Percentiles rank a stretch among this genome's conserved stretches.
phyloP scores from a whole-genome alignment of 2,888 invertebrate species.

The Autographa gamma region DNA sequence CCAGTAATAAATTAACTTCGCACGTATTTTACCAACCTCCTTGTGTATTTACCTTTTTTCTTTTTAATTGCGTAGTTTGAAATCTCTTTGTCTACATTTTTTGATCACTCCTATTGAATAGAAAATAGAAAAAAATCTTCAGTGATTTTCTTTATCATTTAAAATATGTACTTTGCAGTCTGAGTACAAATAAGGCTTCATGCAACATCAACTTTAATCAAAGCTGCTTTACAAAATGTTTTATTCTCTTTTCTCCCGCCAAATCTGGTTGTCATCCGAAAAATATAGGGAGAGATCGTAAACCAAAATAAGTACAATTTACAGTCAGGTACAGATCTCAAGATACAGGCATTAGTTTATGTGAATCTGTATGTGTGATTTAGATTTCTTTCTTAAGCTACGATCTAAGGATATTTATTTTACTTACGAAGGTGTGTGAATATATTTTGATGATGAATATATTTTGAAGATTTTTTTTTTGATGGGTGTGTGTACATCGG shows the following conservation, averaged over 20 bases:
- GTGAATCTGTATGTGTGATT: conserved; percentile 49
- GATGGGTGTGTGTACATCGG: too few relatives aligned
- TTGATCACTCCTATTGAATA: too few relatives aligned
- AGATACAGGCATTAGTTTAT: conserved; percentile 46
- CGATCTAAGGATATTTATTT: conserved; percentile 25
- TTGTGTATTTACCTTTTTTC: too few relatives aligned
- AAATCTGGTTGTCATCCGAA: conserved; percentile 41
- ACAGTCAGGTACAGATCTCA: conserved; percentile 42
- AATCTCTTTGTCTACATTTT: too few relatives aligned
- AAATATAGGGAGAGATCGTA: conserved; percentile 39
- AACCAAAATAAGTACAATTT: conserved; percentile 54
- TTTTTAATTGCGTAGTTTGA: too few relatives aligned
- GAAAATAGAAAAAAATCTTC: too few relatives aligned
- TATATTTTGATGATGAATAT: too few relatives aligned
- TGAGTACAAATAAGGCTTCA: too few relatives aligned
- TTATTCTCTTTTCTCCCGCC: conserved; percentile 41
- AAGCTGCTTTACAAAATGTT: conserved; percentile 21
- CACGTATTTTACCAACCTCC: not conserved
- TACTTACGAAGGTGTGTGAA: conserved; percentile 25
- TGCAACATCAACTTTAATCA: conserved; percentile 36
- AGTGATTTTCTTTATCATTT: too few relatives aligned
- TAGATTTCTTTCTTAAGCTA: conserved; percentile 38
- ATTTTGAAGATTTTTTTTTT: too few relatives aligned
- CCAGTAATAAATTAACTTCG: not conserved
- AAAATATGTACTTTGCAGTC: too few relatives aligned